Evolutionary conservation across 1,140 invertebrate genomes (phyloP), one percentile per base, ranked within the genome.

Genomic region (Drosophila grimshawi): DNA sequence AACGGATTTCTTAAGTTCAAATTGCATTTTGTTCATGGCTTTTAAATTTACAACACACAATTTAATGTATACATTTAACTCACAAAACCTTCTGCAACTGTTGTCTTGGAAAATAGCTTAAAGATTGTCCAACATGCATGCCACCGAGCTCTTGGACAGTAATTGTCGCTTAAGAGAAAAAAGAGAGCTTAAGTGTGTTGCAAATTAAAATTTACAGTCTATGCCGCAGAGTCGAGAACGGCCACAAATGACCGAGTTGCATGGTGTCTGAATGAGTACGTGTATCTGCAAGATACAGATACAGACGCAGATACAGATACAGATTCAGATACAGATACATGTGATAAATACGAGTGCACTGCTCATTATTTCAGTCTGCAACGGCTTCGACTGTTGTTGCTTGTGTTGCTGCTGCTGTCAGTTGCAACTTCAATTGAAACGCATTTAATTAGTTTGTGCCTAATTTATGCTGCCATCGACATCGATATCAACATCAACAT

Each of bases 381-480:
- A 55, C 61, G 30, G 10, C 46, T 4, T 3, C n/a, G 30, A 5
- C 41, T 27, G 33, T 35, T 60, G 49, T 11, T 37, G 32, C 8
- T n/a, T 32, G 4, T 57, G 46, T 19, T 29, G 51, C 49, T 39
- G 41, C 52, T 48, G 59, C 71, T 75, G 75, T 77, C 75, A 77
- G 75, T 69, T 78, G 60, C 66, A 66, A 66, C 67, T 78, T 76
- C 73, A 78, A 78, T 78, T 78, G 66, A 76, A 78, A 76, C 73
- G 76, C 76, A 71, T 78, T 78, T 78, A 78, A 78, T 78, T 78
- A 78, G 72, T 76, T 78, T 78, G 76, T 76, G 72, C 72, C 71
- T 78, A 78, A 78, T 76, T 78, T 76, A 78, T 76, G 76, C 72
- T 76, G 66, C 59, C 52, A 77, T 67, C 69, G 51, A 52, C 73